These are phyloP conservation scores for Drosophila neutralis DNA, from an alignment of 2,888 invertebrate genomes.

Conservation along the genomic window DNA sequence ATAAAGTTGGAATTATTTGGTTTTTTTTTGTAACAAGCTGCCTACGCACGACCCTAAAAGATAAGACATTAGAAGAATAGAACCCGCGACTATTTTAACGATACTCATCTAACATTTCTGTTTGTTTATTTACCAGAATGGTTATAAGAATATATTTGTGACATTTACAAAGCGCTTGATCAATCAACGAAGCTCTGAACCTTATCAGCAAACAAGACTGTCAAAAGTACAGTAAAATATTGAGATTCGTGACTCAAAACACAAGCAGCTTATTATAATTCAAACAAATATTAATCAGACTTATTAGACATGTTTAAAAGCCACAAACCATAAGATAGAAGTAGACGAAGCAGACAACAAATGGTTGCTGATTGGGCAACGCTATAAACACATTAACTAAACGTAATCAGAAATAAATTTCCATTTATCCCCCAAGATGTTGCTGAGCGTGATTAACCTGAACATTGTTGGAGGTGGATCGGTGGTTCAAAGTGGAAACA, in stretches of 20 bases:
- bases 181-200: conserved; percentile 42
- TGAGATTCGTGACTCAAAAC: conserved; percentile 18
- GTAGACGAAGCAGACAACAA: conserved; percentile 1
- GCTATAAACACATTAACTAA: conserved; percentile 36
- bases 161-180: conserved; percentile 50
- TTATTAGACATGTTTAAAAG: conserved; percentile 11
- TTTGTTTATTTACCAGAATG: conserved; percentile 10
- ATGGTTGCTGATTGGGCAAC: conserved; percentile 16
- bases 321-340: not conserved
- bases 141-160: conserved; percentile 12
- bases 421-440: not conserved
- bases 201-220: conserved; percentile 41
- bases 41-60: not conserved
- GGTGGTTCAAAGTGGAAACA: conserved; percentile 5
- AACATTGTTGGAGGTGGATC: conserved; percentile 7
- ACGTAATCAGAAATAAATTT: not conserved
- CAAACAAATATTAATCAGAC: conserved; percentile 14
- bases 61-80: not conserved
- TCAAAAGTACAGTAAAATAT: conserved; percentile 41
- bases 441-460: not conserved
- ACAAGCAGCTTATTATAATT: conserved; percentile 23
- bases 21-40: not conserved
- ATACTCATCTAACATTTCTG: conserved; percentile 7
- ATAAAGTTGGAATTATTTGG: not conserved
- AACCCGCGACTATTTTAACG: not conserved